Evolutionary conservation across 1,140 invertebrate species (phyloP), one percentile per base, ranked within the genome.

Genomic region (Delia radicum): DNA sequence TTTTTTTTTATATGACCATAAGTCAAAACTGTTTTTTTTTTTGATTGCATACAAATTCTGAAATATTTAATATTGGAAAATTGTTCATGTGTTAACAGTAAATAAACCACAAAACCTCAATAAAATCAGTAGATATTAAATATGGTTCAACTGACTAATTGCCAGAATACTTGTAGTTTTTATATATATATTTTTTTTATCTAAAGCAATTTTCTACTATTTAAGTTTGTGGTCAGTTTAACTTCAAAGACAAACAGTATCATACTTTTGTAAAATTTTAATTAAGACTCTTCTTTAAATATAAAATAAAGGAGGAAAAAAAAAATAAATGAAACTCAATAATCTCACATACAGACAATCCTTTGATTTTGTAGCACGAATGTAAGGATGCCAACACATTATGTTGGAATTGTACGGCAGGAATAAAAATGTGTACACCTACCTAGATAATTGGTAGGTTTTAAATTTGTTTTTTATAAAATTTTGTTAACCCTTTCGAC

Each of bases 251-350:
- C 62, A 65, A 29, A 65, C 62, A 28, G 15, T 65, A 42, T 42
- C n/a, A 15, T 27, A 13, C 28, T 27, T 27, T 65, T 65, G 62
- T 65, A 65, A 29, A 65, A 65, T 65, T 65, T 65, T 65, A 65
- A 65, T 65, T 65, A 65, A 65, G 62, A 65, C 12, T 65, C 62
- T 65, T 29, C 62, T 29, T 15, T 65, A 65, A 65, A 65, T 65
- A 65, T 4, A 27, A 10, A 65, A 65, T 28, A 65, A 27, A 3
- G 27, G 3, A 65, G 27, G 6, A 12, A 65, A 10, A 65, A 3
- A 29, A 15, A 26, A 6, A 65, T 15, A 28, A 27, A 65, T n/a
- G 27, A 29, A 13, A 65, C n/a, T 6, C 62, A 29, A 29, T 29
- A n/a, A 65, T 29, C 13, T 24, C 10, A 15, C 7, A 63, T 6